Percentiles rank a stretch among this genome's conserved stretches.
phyloP scores from a whole-genome alignment of 1,140 invertebrate species.

The Zaprionus lachaisei region DNA sequence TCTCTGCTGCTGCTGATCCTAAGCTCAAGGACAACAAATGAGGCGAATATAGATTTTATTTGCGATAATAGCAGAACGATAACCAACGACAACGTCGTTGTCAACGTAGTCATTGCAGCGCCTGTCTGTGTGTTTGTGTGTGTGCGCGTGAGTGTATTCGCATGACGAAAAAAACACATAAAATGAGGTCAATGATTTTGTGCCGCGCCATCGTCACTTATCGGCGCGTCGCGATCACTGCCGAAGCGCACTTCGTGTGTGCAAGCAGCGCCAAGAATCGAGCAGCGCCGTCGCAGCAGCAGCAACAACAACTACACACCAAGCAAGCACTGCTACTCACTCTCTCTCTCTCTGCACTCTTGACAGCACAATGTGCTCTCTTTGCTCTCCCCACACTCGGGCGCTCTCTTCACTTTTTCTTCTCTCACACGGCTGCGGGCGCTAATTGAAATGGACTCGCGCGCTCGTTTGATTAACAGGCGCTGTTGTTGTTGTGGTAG shows the following conservation, averaged over 20 bases:
- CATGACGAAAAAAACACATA: conserved; percentile 72
- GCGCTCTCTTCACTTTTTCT: not conserved
- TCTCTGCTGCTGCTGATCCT: conserved; percentile 36
- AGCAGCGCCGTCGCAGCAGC: conserved; percentile 7
- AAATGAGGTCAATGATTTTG: conserved; percentile 81
- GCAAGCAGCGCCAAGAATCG: conserved; percentile 62
- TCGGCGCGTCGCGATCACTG: conserved; percentile 69
- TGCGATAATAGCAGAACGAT: conserved; percentile 65
- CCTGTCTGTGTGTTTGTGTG: not conserved
- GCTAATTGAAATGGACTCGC: conserved; percentile 44
- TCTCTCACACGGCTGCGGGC: conserved; percentile 16
- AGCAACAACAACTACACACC: not conserved
- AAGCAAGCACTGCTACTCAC: not conserved
- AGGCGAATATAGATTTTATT: conserved; percentile 25
- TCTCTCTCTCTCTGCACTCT: conserved; percentile 24
- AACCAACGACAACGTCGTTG: conserved; percentile 29
- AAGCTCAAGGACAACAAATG: conserved; percentile 62
- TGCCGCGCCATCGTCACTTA: conserved; percentile 72
- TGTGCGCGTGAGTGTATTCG: conserved; percentile 49
- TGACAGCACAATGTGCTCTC: not conserved
- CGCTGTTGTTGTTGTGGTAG: not conserved
- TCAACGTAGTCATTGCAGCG: conserved; percentile 32
- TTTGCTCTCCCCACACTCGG: not conserved
- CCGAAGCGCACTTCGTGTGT: conserved; percentile 56
- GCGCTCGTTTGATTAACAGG: conserved; percentile 52